Base-by-base conservation (phyloP, 2,888 invertebrate genomes). In the Patella caerulea region DNA sequence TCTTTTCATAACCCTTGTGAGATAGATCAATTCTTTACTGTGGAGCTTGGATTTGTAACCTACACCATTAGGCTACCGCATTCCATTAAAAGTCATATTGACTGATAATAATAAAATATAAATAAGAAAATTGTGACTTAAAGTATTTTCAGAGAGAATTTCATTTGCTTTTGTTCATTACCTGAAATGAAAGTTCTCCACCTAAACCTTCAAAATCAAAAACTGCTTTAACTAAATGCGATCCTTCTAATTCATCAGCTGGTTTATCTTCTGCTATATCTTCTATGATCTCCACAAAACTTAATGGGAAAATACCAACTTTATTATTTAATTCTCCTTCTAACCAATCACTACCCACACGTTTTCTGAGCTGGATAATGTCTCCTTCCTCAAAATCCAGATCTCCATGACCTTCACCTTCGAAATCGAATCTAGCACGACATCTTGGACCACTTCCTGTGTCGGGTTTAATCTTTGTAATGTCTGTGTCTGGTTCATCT, bases 261-360 rank as follows among this genome's bases (percentile, higher is more conserved):
- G 54, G 54, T n/a, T n/a, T 71, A 1, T 78, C 79, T 3, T 54
- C 54, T 19, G 87, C 86, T 15, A 89, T 75, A 78, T 88, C 88
- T 75, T 89, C 88, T 56, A 89, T 85, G 7, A 88, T 82, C 72
- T 92, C 92, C 2, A 92, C 92, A 88, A 91, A 92, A 1, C 91
- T 87, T 71, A 90, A 84, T 9, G 92, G 92, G 86, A 92, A 92
- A 83, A 92, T 90, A 14, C 92, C 91, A 17, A 80, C 81, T 12
- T 77, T 82, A 3, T 86, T 88, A 83, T 85, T 79, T 17, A 87
- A 76, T 76, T 88, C 85, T 65, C 90, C 90, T 75, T 81, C 84
- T 78, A 89, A 75, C 90, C 90, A 91, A 59, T 90, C 90, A n/a
- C 81, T 80, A 4, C 87, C 88, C 5, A 87, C 84, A 45, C 82